Conservation (phyloP, 2,113 vertebrate genomes). For the Copsychus sechellarum region DNA sequence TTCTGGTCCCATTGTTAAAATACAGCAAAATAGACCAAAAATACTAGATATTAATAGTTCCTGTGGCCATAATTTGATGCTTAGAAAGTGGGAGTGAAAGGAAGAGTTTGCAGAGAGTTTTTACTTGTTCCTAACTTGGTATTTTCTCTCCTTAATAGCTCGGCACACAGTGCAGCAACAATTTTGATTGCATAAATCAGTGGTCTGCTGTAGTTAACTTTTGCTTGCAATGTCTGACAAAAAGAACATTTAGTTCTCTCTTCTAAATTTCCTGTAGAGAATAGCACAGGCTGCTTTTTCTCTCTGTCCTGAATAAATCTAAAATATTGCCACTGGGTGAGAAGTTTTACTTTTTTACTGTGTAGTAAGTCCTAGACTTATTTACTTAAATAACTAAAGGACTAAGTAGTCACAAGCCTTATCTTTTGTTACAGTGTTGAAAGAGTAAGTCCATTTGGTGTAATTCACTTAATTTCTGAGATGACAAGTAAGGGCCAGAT, state of each 20-base stretch:
- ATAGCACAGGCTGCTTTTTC: neutral
- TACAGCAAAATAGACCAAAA: neutral
- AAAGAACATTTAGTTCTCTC: constrained; percentile 44
- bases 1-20: neutral
- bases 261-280: neutral
- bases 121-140: constrained; percentile 8
- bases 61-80: neutral
- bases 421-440: neutral
- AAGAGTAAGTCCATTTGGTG: neutral
- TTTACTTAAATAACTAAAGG: neutral
- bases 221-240: constrained; percentile 5
- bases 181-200: constrained; percentile 48
- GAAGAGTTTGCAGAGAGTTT: neutral
- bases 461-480: neutral
- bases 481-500: neutral
- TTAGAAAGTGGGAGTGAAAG: neutral
- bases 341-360: neutral
- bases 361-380: neutral
- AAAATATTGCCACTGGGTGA: neutral
- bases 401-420: neutral
- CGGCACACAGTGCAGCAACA: neutral
- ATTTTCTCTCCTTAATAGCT: neutral
- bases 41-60: neutral
- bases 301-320: neutral
- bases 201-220: neutral